Conservation (phyloP, 2,113 vertebrate genomes). For the Seriola rivoliana region DNA sequence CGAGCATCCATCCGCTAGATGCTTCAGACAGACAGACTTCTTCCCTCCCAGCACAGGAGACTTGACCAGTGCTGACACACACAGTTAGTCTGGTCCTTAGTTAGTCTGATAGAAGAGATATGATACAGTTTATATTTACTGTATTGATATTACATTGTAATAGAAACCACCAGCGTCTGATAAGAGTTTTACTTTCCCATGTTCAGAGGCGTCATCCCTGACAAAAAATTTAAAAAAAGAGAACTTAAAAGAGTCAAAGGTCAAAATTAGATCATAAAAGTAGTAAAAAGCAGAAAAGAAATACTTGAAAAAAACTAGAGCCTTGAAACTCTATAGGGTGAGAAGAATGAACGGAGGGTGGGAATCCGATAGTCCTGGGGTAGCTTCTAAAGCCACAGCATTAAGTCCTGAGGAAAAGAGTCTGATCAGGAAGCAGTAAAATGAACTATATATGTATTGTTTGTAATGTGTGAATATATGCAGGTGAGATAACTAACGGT, state of each 20-base stretch:
- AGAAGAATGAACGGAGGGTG: not conserved
- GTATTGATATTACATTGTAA: not conserved
- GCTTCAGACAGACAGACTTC: not conserved
- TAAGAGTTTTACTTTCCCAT: not conserved
- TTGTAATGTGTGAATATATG: not conserved
- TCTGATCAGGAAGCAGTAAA: not conserved
- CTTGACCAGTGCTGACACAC: not conserved
- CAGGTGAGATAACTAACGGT: not conserved
- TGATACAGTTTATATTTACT: not conserved
- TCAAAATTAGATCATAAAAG: not conserved
- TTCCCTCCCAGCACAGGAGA: not conserved
- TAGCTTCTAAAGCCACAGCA: not conserved
- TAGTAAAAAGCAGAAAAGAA: not conserved
- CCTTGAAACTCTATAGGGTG: not conserved
- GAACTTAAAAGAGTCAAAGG: not conserved
- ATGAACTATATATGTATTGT: not conserved
- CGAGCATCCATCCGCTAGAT: constrained; percentile 57
- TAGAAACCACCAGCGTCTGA: not conserved
- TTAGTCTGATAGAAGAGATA: not conserved
- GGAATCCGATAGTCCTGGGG: not conserved
- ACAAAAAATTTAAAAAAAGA: not conserved
- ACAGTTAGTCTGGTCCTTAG: not conserved
- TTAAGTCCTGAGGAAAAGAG: not conserved
- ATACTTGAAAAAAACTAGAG: not conserved
- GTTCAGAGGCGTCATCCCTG: not conserved